phyloP scores from a whole-genome alignment of 2,797 vertebrate genomes.

The Craterocephalus amniculus region DNA sequence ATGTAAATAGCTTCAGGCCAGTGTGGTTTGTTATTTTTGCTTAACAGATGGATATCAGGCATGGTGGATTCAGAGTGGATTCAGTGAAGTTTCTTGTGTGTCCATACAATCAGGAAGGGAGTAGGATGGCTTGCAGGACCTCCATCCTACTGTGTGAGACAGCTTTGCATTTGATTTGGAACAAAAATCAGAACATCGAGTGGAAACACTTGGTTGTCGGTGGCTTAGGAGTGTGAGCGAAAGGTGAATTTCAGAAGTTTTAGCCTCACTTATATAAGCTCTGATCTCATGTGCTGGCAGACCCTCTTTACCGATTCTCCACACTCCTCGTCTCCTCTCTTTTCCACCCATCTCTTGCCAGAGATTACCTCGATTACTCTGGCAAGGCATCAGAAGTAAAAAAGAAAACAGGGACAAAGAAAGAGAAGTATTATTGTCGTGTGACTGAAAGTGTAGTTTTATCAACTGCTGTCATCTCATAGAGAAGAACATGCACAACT shows the following conservation, averaged over 20 bases:
- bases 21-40: conserved; percentile 15
- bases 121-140: conserved; percentile 12
- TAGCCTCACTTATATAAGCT: conserved; percentile 55
- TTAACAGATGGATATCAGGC: neutral
- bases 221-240: conserved; percentile 28
- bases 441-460: conserved; percentile 63
- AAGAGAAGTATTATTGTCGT: conserved; percentile 61
- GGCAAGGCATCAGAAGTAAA: conserved; percentile 72
- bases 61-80: neutral
- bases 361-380: conserved; percentile 77
- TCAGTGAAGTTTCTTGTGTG: neutral
- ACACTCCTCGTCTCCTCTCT: conserved; percentile 42
- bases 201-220: conserved; percentile 8
- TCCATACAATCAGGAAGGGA: neutral
- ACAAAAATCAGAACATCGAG: conserved; percentile 18
- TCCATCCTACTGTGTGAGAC: conserved; percentile 11
- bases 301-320: conserved; percentile 49
- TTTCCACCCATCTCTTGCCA: conserved; percentile 51
- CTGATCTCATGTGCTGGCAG: conserved; percentile 67
- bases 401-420: conserved; percentile 50
- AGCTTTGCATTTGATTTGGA: conserved; percentile 44
- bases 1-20: conserved; percentile 22
- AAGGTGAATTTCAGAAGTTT: conserved; percentile 64
- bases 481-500: conserved; percentile 32
- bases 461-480: conserved; percentile 33